phyloP scores from a whole-genome alignment of 2,113 vertebrate genomes.

The Odobenus rosmarus region DNA sequence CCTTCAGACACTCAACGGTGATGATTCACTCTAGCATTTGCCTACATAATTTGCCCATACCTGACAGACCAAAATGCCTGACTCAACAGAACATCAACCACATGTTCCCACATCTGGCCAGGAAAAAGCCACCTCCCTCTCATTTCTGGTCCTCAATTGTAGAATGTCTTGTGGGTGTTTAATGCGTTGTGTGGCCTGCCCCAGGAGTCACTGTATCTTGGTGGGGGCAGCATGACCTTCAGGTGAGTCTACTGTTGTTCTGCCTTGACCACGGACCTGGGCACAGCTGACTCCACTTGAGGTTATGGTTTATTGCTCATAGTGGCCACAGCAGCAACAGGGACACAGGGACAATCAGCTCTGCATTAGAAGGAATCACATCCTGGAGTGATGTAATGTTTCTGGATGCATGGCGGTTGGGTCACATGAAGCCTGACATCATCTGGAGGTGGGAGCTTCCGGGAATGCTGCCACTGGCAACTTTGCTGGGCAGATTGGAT shows the following conservation, averaged over 20 bases:
- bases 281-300: neutral
- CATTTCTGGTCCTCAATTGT: neutral
- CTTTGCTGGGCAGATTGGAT: neutral
- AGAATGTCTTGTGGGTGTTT: neutral
- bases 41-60: neutral
- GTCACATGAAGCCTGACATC: constrained; percentile 56
- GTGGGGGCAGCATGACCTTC: too few relatives aligned
- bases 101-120: neutral
- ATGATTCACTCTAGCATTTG: neutral
- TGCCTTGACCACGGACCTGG: neutral
- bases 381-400: constrained; percentile 39
- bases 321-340: neutral
- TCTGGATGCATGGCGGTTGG: neutral
- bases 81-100: neutral
- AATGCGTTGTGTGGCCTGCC: neutral
- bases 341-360: neutral
- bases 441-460: constrained; percentile 11
- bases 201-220: neutral
- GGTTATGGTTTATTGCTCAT: neutral
- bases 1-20: neutral
- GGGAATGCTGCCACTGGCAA: constrained; percentile 48
- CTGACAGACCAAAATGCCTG: neutral
- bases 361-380: neutral
- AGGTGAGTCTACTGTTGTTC: neutral
- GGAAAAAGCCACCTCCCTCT: neutral